Conservation (phyloP, 2,797 vertebrate species). For the Malurus splendens region DNA sequence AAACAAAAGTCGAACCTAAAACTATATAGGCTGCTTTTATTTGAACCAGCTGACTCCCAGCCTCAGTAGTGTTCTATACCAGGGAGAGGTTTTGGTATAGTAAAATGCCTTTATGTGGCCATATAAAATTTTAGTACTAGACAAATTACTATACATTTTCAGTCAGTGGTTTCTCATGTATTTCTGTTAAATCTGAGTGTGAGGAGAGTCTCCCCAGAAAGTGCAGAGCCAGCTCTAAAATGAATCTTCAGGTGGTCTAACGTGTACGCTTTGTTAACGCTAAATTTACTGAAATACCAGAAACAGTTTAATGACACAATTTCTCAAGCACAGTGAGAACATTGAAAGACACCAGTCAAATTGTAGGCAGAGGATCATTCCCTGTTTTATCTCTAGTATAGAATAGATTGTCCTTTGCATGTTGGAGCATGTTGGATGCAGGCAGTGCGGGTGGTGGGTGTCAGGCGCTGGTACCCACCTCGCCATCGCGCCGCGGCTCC, state of each 20-base stretch:
- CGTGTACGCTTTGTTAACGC: neutral
- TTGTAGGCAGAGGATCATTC: neutral
- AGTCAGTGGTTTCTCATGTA: neutral
- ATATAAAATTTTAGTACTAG: slow-evolving; percentile 24
- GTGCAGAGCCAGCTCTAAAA: neutral
- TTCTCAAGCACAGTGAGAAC: neutral
- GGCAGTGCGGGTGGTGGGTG: neutral
- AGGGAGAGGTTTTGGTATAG: slow-evolving; percentile 24
- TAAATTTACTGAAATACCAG: neutral
- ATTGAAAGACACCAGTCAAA: neutral
- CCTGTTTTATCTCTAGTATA: neutral
- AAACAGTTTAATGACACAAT: neutral
- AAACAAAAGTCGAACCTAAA: neutral
- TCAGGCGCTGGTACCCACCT: neutral
- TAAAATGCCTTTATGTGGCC: slow-evolving; percentile 18
- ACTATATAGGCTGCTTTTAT: slow-evolving; percentile 16
- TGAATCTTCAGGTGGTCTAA: slow-evolving; percentile 6
- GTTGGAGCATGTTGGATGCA: neutral
- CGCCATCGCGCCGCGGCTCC: neutral
- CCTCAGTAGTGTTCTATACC: neutral
- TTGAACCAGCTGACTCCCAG: slow-evolving; percentile 12
- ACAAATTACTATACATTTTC: slow-evolving; percentile 13
- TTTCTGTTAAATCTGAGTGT: neutral
- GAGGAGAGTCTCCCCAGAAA: neutral
- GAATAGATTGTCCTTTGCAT: neutral